A percentile compares a stretch with the other conserved stretches of the same genome.
phyloP scores from a whole-genome alignment of 2,888 invertebrate species.

The Acronicta aceris region DNA sequence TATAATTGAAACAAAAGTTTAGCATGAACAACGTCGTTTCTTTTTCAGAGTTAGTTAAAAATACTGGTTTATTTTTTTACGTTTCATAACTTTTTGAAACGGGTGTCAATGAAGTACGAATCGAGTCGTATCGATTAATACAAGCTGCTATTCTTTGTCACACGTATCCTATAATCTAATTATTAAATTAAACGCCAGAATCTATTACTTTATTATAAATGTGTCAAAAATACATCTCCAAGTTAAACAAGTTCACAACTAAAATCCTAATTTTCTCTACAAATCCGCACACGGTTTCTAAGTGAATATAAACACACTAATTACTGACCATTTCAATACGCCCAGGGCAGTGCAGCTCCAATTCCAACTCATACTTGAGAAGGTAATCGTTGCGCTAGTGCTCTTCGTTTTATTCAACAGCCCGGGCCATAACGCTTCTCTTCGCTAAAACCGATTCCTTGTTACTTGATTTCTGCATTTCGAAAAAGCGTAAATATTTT shows the following conservation, averaged over 20 bases:
- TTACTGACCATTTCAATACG: constrained; percentile 57
- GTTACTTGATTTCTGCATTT: constrained; percentile 89
- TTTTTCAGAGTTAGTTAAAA: not conserved
- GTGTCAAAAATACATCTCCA: too few relatives aligned
- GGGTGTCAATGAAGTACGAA: too few relatives aligned
- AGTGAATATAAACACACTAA: constrained; percentile 38
- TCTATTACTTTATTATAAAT: too few relatives aligned
- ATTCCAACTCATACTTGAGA: constrained; percentile 75
- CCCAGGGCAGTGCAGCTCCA: constrained; percentile 62
- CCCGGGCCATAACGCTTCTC: constrained; percentile 79
- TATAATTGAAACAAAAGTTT: not conserved
- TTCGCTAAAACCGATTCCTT: constrained; percentile 88
- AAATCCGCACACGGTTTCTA: constrained; percentile 1
- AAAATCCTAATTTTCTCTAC: not conserved
- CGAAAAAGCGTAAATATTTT: constrained; percentile 89
- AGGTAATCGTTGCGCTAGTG: constrained; percentile 81
- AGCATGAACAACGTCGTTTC: not conserved
- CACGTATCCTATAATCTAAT: too few relatives aligned
- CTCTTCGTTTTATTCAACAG: constrained; percentile 83
- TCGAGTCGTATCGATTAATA: too few relatives aligned
- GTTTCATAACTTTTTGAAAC: too few relatives aligned
- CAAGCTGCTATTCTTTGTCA: too few relatives aligned
- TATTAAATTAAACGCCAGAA: too few relatives aligned
- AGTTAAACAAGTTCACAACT: too few relatives aligned
- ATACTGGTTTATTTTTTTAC: too few relatives aligned